These are phyloP conservation scores for Aphaenogaster ashmeadi DNA, from an alignment of 1,140 invertebrate genomes.

Conservation along the genomic window DNA sequence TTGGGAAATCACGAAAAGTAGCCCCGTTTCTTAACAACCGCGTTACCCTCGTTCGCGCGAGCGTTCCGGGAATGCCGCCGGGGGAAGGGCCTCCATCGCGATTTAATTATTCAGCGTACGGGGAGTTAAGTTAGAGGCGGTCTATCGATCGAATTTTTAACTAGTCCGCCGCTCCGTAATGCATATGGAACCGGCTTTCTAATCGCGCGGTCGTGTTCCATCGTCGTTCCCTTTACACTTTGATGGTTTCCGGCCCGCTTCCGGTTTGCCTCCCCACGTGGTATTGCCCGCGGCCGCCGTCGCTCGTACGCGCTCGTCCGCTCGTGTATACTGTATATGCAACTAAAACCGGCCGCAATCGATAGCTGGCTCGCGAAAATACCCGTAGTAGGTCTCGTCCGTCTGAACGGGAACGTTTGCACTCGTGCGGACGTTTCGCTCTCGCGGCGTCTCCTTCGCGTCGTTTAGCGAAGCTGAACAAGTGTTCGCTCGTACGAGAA, in stretches of 20 bases:
- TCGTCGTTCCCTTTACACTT: slow-evolving; percentile 58
- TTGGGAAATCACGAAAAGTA: slow-evolving; percentile 34
- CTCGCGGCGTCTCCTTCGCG: background rate
- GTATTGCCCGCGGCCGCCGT: background rate
- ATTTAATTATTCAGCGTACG: slow-evolving; percentile 70
- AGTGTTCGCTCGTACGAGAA: slow-evolving; percentile 14
- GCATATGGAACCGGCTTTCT: slow-evolving; percentile 48
- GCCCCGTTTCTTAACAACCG: background rate
- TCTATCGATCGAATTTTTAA: slow-evolving; percentile 74
- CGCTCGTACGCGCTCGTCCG: background rate
- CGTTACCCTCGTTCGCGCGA: slow-evolving; percentile 9
- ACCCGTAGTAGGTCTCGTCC: background rate
- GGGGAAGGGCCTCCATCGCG: slow-evolving; percentile 52
- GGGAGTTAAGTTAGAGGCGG: slow-evolving; percentile 59
- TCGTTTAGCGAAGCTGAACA: slow-evolving; percentile 4
- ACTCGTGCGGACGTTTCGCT: slow-evolving; percentile 12
- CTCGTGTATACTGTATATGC: background rate
- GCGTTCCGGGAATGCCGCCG: slow-evolving; percentile 26
- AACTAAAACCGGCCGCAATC: background rate
- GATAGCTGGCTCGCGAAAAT: slow-evolving; percentile 4
- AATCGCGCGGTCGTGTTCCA: slow-evolving; percentile 63
- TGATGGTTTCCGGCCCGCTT: slow-evolving; percentile 63
- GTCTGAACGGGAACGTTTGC: slow-evolving; percentile 46
- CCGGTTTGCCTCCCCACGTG: slow-evolving; percentile 30
- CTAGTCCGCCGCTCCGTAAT: slow-evolving; percentile 36